Percentiles rank a stretch among this genome's conserved stretches.
Conservation (phyloP, 2,888 invertebrate species). For the Seira sanloemensis region DNA sequence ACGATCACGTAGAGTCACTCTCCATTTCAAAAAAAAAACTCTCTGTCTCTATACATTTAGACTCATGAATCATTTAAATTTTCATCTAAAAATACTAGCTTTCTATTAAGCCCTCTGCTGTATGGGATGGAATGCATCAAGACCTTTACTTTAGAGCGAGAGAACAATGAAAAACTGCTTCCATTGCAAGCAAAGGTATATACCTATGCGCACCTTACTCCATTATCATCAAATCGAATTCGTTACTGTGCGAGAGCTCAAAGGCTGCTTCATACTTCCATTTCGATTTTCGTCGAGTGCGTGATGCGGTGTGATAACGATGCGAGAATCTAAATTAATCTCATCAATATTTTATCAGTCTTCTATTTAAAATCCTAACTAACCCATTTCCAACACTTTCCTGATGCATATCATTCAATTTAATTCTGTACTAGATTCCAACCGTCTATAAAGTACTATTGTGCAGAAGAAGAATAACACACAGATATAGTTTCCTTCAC, state of each 20-base stretch:
- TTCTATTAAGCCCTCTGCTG: slow-evolving; percentile 7
- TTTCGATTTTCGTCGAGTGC: no score
- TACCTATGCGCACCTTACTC: no score
- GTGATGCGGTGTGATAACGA: slow-evolving; percentile 2
- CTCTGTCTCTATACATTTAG: background rate
- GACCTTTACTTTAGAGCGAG: background rate
- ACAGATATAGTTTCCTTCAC: no score
- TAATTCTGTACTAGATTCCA: no score
- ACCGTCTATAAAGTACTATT: no score
- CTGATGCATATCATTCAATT: slow-evolving; percentile 30
- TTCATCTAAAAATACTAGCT: slow-evolving; percentile 23
- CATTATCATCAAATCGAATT: no score
- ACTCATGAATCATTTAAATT: slow-evolving; percentile 60
- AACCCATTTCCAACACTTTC: background rate
- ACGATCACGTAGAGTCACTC: no score
- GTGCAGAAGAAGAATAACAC: no score
- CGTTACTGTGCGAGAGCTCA: no score
- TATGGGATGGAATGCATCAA: slow-evolving; percentile 39
- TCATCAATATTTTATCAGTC: slow-evolving; percentile 53
- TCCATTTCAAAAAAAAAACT: background rate
- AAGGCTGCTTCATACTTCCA: no score
- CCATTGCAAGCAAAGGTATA: background rate
- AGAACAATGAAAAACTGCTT: background rate
- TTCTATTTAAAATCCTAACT: slow-evolving; percentile 26
- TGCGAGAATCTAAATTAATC: slow-evolving; percentile 52